Evolutionary conservation across 2,888 invertebrate species (phyloP), one percentile per base, ranked within the genome.

Genomic region (Furcula furcula): DNA sequence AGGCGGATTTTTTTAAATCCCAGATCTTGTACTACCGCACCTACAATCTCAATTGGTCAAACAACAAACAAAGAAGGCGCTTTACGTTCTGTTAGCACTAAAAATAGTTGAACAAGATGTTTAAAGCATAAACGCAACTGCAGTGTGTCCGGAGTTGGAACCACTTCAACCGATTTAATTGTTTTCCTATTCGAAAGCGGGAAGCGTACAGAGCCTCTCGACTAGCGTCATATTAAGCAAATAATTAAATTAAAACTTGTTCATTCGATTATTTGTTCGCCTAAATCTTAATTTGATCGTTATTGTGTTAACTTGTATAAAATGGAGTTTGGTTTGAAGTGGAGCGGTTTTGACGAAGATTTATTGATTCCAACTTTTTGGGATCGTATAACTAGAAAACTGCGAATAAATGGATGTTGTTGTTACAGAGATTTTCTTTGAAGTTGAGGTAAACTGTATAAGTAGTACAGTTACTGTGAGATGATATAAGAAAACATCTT

Each of bases 191-290:
- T 70, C 55, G 52, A 51, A 65, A 55, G 55, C 55, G 45, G 46
- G 50, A 49, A 58, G 55, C 62, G 65, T 49, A 55, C 57, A 53
- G 47, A 46, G 42, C 40, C 45, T 42, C 48, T 52, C 41, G 44
- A 48, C 48, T 57, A 60, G 62, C 60, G 53, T 58, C 55, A 63
- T 70, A 63, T 55, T 59, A 62, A 46, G 43, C 36, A 38, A 61
- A 65, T 72, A 76, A 77, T 77, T 75, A 62, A 68, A 78, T 73
- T 55, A 50, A 59, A 57, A 60, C 55, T 57, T 55, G 46, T 34
- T 38, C 38, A 50, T 43, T 38, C 23, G 36, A 53, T 56, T 53
- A 53, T 55, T 49, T 41, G 34, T 40, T 46, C 34, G 48, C 34
- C 43, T 51, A 47, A 50, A 50, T 55, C 39, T 52, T 35, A 44